Percentiles rank a stretch among this genome's conserved stretches.
These are phyloP conservation scores for Chelonus insularis DNA, from an alignment of 1,140 invertebrate species.

Conservation along the genomic window DNA sequence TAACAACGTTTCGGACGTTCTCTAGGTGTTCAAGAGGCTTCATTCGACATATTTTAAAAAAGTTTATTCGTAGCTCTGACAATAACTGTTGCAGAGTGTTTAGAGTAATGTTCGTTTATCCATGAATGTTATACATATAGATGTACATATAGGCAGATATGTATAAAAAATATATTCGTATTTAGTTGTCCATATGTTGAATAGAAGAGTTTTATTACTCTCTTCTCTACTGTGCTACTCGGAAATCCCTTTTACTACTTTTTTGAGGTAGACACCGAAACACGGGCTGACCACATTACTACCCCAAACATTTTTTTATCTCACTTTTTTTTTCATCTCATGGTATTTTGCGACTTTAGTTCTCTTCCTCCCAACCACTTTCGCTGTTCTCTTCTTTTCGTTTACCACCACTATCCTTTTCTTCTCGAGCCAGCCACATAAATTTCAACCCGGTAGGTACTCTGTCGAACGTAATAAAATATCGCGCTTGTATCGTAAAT, in stretches of 20 bases:
- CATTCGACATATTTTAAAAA: slow-evolving; percentile 43
- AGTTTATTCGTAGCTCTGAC: slow-evolving; percentile 38
- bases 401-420: slow-evolving; percentile 20
- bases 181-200: not conserved
- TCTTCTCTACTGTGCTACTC: not conserved
- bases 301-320: slow-evolving; percentile 39
- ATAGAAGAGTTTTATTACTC: not conserved
- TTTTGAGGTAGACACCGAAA: slow-evolving; percentile 37
- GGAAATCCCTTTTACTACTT: slow-evolving; percentile 23
- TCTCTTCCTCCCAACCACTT: slow-evolving; percentile 19
- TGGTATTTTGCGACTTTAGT: slow-evolving; percentile 24
- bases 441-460: slow-evolving; percentile 50
- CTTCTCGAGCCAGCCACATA: slow-evolving; percentile 43
- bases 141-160: slow-evolving; percentile 8
- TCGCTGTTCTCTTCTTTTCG: slow-evolving; percentile 27
- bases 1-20: slow-evolving; percentile 31
- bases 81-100: slow-evolving; percentile 19
- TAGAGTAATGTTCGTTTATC: slow-evolving; percentile 9
- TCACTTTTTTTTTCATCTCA: not conserved
- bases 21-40: slow-evolving; percentile 32
- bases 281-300: slow-evolving; percentile 1
- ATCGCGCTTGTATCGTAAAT: slow-evolving; percentile 54
- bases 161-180: too few species aligned
- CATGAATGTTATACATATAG: not conserved
- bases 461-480: slow-evolving; percentile 55